Conservation (phyloP, 2,888 invertebrate species). For the Apamea sordens region DNA sequence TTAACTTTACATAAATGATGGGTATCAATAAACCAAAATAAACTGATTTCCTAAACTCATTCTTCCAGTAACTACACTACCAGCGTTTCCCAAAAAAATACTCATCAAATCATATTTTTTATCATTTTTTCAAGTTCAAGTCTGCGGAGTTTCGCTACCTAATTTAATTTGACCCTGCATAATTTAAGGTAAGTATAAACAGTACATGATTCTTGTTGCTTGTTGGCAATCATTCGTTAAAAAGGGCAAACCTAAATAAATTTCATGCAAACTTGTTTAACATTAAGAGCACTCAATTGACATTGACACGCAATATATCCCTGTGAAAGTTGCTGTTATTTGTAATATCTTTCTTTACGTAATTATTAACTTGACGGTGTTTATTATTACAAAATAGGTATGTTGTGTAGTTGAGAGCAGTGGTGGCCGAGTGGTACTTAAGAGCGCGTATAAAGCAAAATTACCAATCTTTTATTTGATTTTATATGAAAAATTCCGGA, state of each 20-base stretch:
- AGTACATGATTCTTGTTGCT: background rate
- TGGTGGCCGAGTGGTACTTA: too few relatives aligned
- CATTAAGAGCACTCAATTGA: constrained; percentile 6
- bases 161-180: background rate
- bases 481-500: too few relatives aligned
- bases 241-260: background rate
- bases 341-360: background rate
- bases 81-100: too few relatives aligned
- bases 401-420: background rate
- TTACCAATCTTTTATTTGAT: too few relatives aligned
- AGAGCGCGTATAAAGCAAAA: too few relatives aligned
- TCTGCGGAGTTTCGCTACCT: background rate
- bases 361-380: background rate
- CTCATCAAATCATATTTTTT: background rate
- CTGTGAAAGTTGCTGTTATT: constrained; percentile 25
- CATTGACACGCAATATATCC: constrained; percentile 39
- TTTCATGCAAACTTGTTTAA: constrained; percentile 16
- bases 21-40: background rate
- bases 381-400: background rate
- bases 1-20: background rate
- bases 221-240: background rate
- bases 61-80: background rate
- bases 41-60: background rate
- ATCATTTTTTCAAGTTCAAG: background rate
- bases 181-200: too few relatives aligned